These are phyloP conservation scores for Entomobrya proxima DNA, from an alignment of 2,888 invertebrate species.

Conservation along the genomic window DNA sequence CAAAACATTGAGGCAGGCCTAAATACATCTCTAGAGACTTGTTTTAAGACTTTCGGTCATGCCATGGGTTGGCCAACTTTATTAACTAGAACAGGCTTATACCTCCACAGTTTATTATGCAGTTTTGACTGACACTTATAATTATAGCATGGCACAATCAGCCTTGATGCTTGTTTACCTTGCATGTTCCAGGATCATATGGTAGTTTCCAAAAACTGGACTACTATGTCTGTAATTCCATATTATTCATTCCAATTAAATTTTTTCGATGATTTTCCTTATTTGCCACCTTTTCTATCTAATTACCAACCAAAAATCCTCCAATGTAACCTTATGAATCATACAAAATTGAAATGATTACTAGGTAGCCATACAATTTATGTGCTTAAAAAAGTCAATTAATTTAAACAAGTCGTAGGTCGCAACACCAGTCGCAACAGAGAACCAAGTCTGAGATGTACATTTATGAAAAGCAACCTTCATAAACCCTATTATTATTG, in stretches of 20 bases:
- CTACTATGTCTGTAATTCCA: background rate
- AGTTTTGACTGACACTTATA: constrained; percentile 30
- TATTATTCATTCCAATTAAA: background rate
- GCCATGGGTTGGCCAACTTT: too few relatives aligned
- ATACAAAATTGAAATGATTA: background rate
- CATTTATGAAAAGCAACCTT: constrained; percentile 14
- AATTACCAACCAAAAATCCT: background rate
- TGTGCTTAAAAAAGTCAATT: background rate
- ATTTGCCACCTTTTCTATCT: background rate
- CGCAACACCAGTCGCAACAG: background rate
- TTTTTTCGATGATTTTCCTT: constrained; percentile 17
- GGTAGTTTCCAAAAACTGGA: background rate
- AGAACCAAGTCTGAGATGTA: background rate
- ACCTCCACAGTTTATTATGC: background rate
- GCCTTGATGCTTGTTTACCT: background rate
- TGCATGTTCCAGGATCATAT: background rate
- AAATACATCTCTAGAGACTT: too few relatives aligned
- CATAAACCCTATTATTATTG: constrained; percentile 8
- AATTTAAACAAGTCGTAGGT: constrained; percentile 19
- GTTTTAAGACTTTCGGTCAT: too few relatives aligned
- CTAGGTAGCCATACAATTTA: background rate
- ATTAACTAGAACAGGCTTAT: background rate
- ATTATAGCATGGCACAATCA: background rate
- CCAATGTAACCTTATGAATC: background rate
- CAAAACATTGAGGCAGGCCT: constrained; percentile 12